Base-by-base conservation (phyloP, 2,113 vertebrate genomes). In the Thamnophis sirtalis region DNA sequence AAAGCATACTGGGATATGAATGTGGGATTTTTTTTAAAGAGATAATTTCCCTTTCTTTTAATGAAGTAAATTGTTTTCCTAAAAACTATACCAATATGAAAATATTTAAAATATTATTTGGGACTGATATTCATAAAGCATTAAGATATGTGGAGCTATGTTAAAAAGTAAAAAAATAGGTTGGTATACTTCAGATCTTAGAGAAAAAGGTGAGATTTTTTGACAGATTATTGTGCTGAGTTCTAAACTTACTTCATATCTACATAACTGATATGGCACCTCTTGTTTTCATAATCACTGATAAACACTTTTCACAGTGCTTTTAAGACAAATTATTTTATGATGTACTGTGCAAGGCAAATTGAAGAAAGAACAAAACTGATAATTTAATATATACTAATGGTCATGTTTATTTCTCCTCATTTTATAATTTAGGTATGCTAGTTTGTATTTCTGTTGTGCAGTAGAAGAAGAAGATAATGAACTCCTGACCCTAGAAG, bases 391-490 rank as follows among this genome's bases (percentile, higher is more conserved):
- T 58, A 43, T 43, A 51, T 85, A 4, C 54, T 51, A 22, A 60
- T 84, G 51, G n/a, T 91, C 9, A 28, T 28, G 87, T 21, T 0
- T 2, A 0, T 91, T 93, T 94, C 90, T 92, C 94, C 93, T 80
- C 7, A 43, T 43, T 90, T 96, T n/a, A 95, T 89, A 96, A 89
- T 91, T 92, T 89, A 99, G 99, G 96, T 99, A 99, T 85, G 99
- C 99, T 94, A 99, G 99, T 93, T 96, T 99, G 93, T 99, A 98
- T 95, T 99, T 99, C 97, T 99, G 99, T 92, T 96, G 97, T 93
- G 98, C 98, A 91, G 94, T 98, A 96, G 99, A 99, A 91, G 96
- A 97, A 84, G 97, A 98, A 84, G 99, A 99, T 91, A 99, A 99
- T 43, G 99, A 99, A 95, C 98, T 99, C 89, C 97, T 99, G 96